A percentile compares a stretch with the other conserved stretches of the same genome.
Conservation (phyloP, 23 tunicate species). For the Ciona savignyi region DNA sequence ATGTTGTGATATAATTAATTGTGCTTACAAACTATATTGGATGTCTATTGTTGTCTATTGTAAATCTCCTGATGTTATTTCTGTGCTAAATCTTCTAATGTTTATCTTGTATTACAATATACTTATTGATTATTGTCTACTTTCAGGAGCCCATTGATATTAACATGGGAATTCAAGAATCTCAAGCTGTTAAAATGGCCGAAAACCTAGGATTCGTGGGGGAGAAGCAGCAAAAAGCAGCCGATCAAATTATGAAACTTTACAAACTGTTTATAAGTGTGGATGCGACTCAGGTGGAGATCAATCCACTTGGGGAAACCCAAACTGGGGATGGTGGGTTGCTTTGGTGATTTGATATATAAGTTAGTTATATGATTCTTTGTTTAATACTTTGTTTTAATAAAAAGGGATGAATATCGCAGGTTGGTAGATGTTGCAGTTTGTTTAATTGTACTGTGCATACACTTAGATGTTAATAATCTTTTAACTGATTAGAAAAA, state of each 20-base stretch:
- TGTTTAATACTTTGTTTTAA: no score
- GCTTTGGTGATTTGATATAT: background rate
- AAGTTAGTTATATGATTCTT: no score
- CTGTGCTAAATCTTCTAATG: background rate
- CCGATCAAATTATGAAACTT: slow-evolving; percentile 76
- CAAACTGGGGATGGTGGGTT: slow-evolving; percentile 68
- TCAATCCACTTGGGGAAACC: slow-evolving; percentile 97
- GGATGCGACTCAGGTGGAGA: slow-evolving; percentile 98
- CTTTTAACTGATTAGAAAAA: no score
- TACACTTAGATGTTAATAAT: no score
- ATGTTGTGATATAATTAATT: no score
- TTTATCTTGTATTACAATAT: background rate
- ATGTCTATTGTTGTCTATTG: no score
- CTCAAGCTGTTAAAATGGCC: slow-evolving; percentile 83
- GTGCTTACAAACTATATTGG: no score
- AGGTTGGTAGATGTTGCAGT: background rate
- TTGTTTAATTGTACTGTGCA: no score
- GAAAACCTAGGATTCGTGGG: slow-evolving; percentile 72
- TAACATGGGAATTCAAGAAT: slow-evolving; percentile 60
- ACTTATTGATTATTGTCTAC: no score
- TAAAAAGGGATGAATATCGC: no score
- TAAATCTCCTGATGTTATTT: no score
- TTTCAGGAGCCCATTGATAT: slow-evolving; percentile 85
- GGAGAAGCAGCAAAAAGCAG: slow-evolving; percentile 53
- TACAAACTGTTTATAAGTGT: slow-evolving; percentile 81